Conservation (phyloP, 1,140 invertebrate species). For the Goniozus legneri region DNA sequence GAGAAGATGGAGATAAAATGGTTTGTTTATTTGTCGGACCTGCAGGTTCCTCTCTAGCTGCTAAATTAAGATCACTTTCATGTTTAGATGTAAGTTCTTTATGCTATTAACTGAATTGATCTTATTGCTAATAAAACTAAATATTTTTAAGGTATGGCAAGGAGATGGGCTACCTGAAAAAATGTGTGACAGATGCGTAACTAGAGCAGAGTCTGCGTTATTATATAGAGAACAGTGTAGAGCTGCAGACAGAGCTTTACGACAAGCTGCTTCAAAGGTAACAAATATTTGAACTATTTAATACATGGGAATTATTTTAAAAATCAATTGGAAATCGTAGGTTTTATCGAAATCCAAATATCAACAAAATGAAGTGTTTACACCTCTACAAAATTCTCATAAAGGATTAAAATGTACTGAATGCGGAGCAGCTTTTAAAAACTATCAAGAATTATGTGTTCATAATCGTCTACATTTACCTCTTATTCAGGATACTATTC, state of each 20-base stretch:
- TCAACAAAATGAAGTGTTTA: conserved; percentile 39
- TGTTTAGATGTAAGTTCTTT: conserved; percentile 41
- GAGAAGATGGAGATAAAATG: conserved; percentile 52
- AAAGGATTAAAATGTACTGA: conserved; percentile 40
- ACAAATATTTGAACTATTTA: conserved; percentile 8
- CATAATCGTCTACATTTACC: conserved; percentile 39
- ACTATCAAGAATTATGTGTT: conserved; percentile 41
- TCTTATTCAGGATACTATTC: conserved; percentile 33
- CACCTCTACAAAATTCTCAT: conserved; percentile 32
- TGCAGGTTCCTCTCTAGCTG: conserved; percentile 47
- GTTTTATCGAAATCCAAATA: conserved; percentile 40
- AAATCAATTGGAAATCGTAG: conserved; percentile 15
- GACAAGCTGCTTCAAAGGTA: conserved; percentile 46
- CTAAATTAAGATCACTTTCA: conserved; percentile 47
- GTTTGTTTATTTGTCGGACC: conserved; percentile 50
- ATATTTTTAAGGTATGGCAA: conserved; percentile 40
- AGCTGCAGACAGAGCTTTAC: conserved; percentile 47
- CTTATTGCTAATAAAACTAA: neutral
- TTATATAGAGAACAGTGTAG: conserved; percentile 51
- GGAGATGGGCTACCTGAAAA: conserved; percentile 51
- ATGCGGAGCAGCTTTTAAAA: conserved; percentile 37
- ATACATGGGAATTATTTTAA: neutral
- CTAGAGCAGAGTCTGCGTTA: conserved; percentile 49
- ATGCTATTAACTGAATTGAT: neutral
- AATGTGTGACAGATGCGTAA: conserved; percentile 49